phyloP scores from a whole-genome alignment of 2,888 invertebrate genomes.

The Bimastos eiseni region DNA sequence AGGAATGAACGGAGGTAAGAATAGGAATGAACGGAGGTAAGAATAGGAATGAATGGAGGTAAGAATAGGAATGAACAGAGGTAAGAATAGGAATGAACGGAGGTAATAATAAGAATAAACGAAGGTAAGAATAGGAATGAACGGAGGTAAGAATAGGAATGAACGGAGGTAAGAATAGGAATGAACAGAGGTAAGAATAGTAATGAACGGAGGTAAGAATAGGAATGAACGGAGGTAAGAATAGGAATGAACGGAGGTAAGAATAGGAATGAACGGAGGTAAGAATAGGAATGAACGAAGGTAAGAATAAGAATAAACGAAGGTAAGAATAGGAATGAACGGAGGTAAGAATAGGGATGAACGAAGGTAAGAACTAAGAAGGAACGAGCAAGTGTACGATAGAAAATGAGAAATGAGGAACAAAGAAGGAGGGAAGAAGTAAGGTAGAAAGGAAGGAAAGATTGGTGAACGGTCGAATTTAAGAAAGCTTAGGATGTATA shows the following conservation, averaged over 20 bases:
- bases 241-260: constrained; percentile 34
- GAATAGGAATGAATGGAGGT: constrained; percentile 35
- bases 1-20: constrained; percentile 36
- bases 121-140: constrained; percentile 35
- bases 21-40: constrained; percentile 34
- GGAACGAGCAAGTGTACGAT: too few relatives aligned
- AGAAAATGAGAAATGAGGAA: too few relatives aligned
- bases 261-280: background rate
- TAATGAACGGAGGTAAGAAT: constrained; percentile 37
- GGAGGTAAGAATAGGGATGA: too few relatives aligned
- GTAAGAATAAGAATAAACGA: background rate
- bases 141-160: constrained; percentile 35
- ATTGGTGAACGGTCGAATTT: too few relatives aligned
- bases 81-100: too few relatives aligned
- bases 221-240: constrained; percentile 36
- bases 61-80: too few relatives aligned
- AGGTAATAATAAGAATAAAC: constrained; percentile 30
- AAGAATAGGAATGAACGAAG: too few relatives aligned
- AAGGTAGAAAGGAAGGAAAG: too few relatives aligned
- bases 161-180: constrained; percentile 35
- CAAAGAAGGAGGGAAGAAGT: background rate
- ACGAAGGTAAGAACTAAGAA: background rate
- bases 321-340: background rate
- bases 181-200: too few relatives aligned
- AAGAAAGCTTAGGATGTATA: too few relatives aligned